Base-by-base conservation (phyloP, 2,113 vertebrate genomes). In the Marmota monax region DNA sequence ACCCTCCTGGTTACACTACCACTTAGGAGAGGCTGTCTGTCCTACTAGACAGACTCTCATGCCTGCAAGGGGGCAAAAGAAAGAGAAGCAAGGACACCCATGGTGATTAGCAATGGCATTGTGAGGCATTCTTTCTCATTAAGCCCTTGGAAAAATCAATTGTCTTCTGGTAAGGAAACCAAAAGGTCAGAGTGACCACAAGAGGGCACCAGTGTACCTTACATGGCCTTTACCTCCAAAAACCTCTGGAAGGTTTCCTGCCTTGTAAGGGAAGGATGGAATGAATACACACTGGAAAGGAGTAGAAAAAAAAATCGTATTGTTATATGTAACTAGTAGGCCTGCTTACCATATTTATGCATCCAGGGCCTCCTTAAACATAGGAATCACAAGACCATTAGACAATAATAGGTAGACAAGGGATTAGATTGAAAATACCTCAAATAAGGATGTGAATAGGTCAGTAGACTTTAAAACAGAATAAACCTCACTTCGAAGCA, bases 401-500 rank as follows among this genome's bases (percentile, higher is more conserved):
- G 96, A 91, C 90, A 96, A 97, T 94, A 98, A 98, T 58, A 82
- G 96, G 96, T 74, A 98, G 98, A 94, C 53, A 95, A 97, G 94
- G 94, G 97, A 98, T 98, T 98, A 97, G 97, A 17, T 87, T 51
- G 97, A 92, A 97, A 96, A 88, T 89, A 96, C 97, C 96, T 97
- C 96, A 96, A 84, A 79, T 90, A 92, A 87, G 63, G 86, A 94
- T 96, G 85, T 94, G 97, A 97, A 96, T 90, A 97, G 98, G 98
- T 98, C 98, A 98, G 97, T 96, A 95, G 98, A 98, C 96, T 99
- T 98, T 98, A 98, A 98, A 98, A 98, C 96, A 98, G 98, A 98
- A 98, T 98, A 98, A 98, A 98, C 97, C 98, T 97, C 98, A 97
- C 98, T 98, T 98, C 85, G 98, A 98, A 98, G 97, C 97, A 97